These are phyloP conservation scores for Grallaria varia DNA, from an alignment of 2,113 vertebrate genomes.

Conservation along the genomic window DNA sequence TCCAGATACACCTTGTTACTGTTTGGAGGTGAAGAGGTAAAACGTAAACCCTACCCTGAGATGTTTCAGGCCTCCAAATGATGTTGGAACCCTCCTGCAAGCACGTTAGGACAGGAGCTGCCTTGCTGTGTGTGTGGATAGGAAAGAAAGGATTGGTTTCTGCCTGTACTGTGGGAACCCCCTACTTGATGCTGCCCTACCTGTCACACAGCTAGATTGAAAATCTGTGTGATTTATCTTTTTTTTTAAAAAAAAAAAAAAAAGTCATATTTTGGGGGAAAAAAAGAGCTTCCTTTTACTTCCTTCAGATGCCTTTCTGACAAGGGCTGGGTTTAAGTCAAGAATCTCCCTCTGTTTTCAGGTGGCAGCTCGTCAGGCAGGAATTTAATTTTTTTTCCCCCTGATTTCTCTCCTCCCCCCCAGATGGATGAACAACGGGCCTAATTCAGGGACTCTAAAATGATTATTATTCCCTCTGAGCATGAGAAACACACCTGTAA, in stretches of 20 bases:
- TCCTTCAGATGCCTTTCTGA: background rate
- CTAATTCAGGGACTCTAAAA: slow-evolving; percentile 55
- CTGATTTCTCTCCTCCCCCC: background rate
- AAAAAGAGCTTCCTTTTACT: background rate
- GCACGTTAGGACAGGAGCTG: background rate
- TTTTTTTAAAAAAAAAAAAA: no score
- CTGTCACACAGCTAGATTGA: background rate
- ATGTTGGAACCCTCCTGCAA: background rate
- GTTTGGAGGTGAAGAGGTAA: background rate
- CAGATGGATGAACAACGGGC: slow-evolving; percentile 32
- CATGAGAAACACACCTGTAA: slow-evolving; percentile 49
- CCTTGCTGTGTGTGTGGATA: background rate
- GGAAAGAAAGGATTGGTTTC: background rate
- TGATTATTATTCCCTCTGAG: slow-evolving; percentile 16
- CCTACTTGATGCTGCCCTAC: background rate
- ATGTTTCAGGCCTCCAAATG: background rate
- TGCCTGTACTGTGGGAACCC: background rate
- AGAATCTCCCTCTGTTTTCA: slow-evolving; percentile 60
- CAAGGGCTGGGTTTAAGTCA: slow-evolving; percentile 19
- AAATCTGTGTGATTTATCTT: background rate
- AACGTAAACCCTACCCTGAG: background rate
- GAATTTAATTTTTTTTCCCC: background rate
- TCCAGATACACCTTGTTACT: background rate
- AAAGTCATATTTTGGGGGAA: background rate
- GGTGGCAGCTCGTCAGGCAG: slow-evolving; percentile 54